Conservation (phyloP, 2,888 invertebrate species). For the Mylabris sibirica region DNA sequence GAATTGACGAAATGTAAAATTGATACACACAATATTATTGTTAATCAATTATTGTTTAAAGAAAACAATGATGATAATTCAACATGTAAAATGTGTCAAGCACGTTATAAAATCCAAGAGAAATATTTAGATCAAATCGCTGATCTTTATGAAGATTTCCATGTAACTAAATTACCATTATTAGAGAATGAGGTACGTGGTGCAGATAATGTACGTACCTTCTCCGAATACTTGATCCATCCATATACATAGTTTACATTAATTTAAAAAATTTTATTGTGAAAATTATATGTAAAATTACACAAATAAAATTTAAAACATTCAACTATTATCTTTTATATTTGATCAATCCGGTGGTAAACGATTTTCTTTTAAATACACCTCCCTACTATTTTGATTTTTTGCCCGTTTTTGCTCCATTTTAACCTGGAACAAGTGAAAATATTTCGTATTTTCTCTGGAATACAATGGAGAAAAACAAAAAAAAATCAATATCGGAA, state of each 20-base stretch:
- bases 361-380: slow-evolving; percentile 72
- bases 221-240: slow-evolving; percentile 83
- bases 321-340: slow-evolving; percentile 67
- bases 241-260: slow-evolving; percentile 69
- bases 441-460: too few species aligned
- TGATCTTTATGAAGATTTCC: slow-evolving; percentile 98
- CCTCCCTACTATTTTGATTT: too few species aligned
- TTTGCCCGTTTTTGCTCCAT: too few species aligned
- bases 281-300: not conserved
- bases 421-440: too few species aligned
- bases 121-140: slow-evolving; percentile 98
- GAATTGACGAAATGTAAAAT: slow-evolving; percentile 95
- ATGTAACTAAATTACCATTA: slow-evolving; percentile 92
- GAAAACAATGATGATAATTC: slow-evolving; percentile 69
- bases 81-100: slow-evolving; percentile 89
- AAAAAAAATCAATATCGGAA: too few species aligned
- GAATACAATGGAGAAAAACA: too few species aligned
- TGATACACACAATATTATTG: slow-evolving; percentile 97
- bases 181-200: slow-evolving; percentile 96
- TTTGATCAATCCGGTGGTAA: slow-evolving; percentile 88
- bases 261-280: slow-evolving; percentile 4
- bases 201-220: slow-evolving; percentile 79
- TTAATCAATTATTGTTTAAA: slow-evolving; percentile 90
- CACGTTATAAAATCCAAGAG: slow-evolving; percentile 87
- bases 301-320: slow-evolving; percentile 51